These are phyloP conservation scores for Geococcyx californianus DNA, from an alignment of 2,113 vertebrate genomes.

Conservation along the genomic window DNA sequence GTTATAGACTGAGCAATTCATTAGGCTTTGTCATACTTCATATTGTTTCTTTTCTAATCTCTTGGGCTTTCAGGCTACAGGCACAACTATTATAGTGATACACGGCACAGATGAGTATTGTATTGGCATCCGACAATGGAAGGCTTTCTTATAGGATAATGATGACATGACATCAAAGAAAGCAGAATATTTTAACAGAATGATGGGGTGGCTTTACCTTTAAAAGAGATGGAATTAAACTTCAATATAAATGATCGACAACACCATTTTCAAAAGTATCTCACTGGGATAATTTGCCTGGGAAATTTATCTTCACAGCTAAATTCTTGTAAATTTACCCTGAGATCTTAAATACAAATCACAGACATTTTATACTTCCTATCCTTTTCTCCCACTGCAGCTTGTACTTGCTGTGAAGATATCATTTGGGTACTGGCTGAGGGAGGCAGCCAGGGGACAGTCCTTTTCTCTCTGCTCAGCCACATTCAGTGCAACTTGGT, in stretches of 20 bases:
- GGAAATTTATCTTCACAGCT: neutral
- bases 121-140: neutral
- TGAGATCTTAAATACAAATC: neutral
- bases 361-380: neutral
- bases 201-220: neutral
- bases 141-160: neutral
- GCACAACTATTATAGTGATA: neutral
- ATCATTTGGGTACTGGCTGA: neutral
- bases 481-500: neutral
- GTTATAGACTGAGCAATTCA: rapidly evolving
- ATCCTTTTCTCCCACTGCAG: neutral
- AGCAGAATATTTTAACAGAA: neutral
- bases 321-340: neutral
- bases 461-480: neutral
- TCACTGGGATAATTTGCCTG: neutral
- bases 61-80: neutral
- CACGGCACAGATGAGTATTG: neutral
- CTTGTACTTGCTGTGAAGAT: neutral
- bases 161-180: neutral
- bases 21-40: neutral
- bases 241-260: neutral
- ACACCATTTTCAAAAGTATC: neutral
- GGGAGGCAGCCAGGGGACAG: neutral
- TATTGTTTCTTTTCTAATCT: neutral
- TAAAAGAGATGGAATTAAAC: neutral